Evolutionary conservation across 1,140 invertebrate species (phyloP), one percentile per base, ranked within the genome.

Genomic region (Maniola jurtina): DNA sequence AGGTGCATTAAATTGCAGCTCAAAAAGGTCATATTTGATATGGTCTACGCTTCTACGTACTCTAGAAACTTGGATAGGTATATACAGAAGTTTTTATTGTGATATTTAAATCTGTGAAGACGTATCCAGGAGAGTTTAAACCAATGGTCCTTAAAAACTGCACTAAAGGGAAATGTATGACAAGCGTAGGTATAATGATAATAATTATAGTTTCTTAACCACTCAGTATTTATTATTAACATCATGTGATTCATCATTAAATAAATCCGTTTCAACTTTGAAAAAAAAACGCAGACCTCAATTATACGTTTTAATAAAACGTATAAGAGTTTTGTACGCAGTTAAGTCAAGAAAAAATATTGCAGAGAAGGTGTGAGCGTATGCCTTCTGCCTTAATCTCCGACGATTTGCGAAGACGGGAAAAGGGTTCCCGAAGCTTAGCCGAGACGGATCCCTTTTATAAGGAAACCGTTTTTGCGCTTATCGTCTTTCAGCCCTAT

Each of bases 391-490:
- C 66, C 80, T 84, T 90, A 90, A 89, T 90, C 85, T 84, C 75
- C 80, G 81, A 84, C 86, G 85, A 88, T 89, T 90, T 90, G 81
- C 81, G 79, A 84, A 89, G 81, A 87, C 73, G 83, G 77, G 84
- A 86, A 89, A 90, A 89, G 84, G 84, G 84, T 84, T 88, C 83
- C 71, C 66, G 52, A 61, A 72, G 68, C 82, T 86, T 82, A 83
- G 76, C 73, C 70, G 75, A 68, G 73, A 73, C 73, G 73, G 76
- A 80, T 84, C 77, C 72, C 74, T 77, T 75, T 72, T 81, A 83
- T 79, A 80, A 75, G 73, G 73, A 67, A 78, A 76, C 80, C 76
- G 75, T 68, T 77, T 81, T 80, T 74, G 64, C 72, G 63, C 79
- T 83, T 84, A 82, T 84, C 81, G 76, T 72, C 72, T 66, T 75